These are phyloP conservation scores for Zaprionus gabonicus DNA, from an alignment of 1,140 invertebrate species.

Conservation along the genomic window DNA sequence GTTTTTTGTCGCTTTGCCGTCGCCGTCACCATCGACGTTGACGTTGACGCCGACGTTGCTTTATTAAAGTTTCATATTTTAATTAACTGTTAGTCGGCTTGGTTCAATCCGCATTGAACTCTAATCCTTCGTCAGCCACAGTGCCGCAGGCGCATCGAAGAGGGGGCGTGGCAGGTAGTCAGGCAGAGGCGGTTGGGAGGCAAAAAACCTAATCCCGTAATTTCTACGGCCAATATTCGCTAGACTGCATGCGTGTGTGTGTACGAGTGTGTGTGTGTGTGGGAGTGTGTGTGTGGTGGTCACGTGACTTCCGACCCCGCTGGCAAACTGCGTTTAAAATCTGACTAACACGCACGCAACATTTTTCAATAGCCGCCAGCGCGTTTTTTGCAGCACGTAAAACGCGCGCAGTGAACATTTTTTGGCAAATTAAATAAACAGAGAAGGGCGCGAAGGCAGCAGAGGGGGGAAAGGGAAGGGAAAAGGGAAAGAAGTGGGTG, in stretches of 20 bases:
- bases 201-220: conserved; percentile 82
- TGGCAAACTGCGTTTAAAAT: conserved; percentile 62
- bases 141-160: not conserved
- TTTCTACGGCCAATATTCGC: conserved; percentile 73
- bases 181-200: not conserved
- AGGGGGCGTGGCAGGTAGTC: not conserved
- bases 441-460: not conserved
- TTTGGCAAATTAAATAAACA: conserved; percentile 79
- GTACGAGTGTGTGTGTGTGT: conserved; percentile 6
- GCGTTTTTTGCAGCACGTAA: conserved; percentile 57
- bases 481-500: not conserved
- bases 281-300: conserved; percentile 17
- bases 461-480: not conserved
- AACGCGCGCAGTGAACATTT: conserved; percentile 69
- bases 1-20: conserved; percentile 40
- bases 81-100: conserved; percentile 60
- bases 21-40: not conserved
- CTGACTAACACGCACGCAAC: conserved; percentile 73
- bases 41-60: conserved; percentile 4
- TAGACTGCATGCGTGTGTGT: not conserved
- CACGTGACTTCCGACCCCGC: conserved; percentile 7
- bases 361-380: conserved; percentile 74
- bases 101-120: conserved; percentile 61
- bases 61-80: conserved; percentile 78
- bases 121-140: conserved; percentile 54